Conservation (phyloP, 2,888 invertebrate genomes). For the Drosophila paranaensis region DNA sequence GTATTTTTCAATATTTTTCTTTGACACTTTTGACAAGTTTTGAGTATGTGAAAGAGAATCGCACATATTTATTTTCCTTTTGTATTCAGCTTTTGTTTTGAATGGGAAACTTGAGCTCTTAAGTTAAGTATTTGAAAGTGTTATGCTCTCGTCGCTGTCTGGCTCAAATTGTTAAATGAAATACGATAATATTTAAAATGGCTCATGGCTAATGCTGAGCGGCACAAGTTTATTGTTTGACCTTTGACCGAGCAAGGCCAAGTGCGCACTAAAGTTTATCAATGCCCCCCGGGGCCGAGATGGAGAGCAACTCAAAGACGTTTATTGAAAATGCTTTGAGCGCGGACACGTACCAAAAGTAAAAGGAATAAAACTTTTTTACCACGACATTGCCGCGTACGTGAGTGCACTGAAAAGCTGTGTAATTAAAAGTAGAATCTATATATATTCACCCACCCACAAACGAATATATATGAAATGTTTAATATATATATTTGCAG, state of each 20-base stretch:
- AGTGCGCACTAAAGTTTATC: conserved; percentile 69
- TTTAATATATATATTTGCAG: conserved; percentile 35
- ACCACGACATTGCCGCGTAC: conserved; percentile 52
- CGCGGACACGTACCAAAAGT: conserved; percentile 65
- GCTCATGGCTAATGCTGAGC: conserved; percentile 2
- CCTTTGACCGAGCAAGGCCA: conserved; percentile 66
- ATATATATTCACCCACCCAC: neutral
- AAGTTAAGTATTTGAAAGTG: conserved; percentile 14
- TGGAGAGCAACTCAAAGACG: conserved; percentile 32
- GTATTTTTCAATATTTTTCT: no score
- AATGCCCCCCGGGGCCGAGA: conserved; percentile 56
- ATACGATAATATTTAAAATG: conserved; percentile 55
- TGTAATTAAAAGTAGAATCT: conserved; percentile 70
- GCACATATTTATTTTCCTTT: neutral
- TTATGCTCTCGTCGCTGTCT: conserved; percentile 9
- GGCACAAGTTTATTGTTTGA: conserved; percentile 20
- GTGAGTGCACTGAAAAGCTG: conserved; percentile 66
- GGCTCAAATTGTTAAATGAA: conserved; percentile 43
- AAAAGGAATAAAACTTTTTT: conserved; percentile 61
- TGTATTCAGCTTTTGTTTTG: neutral
- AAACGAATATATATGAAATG: neutral
- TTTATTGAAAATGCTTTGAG: conserved; percentile 74
- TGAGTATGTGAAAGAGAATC: neutral
- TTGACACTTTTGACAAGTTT: neutral
- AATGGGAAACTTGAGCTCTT: conserved; percentile 33